A percentile compares a stretch with the other conserved stretches of the same genome.
phyloP scores from a whole-genome alignment of 2,888 invertebrate genomes.

The Parascotia fuliginaria region DNA sequence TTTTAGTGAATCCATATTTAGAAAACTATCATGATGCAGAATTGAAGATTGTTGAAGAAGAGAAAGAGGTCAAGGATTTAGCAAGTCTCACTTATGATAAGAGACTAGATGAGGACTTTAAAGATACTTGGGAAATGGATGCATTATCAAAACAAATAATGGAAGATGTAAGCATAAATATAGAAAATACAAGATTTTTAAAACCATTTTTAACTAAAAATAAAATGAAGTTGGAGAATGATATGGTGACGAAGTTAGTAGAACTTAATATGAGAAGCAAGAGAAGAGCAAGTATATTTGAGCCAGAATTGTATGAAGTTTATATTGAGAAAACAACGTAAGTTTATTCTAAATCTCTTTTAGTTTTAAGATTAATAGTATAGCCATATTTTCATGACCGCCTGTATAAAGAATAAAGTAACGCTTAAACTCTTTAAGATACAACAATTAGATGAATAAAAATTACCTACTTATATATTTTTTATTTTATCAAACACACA shows the following conservation, averaged over 20 bases:
- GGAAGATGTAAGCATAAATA: constrained; percentile 68
- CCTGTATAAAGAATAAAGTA: too few species aligned
- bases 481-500: too few species aligned
- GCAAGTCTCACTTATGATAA: neutral
- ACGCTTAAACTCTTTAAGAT: too few species aligned
- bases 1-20: constrained; percentile 44
- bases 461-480: too few species aligned
- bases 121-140: constrained; percentile 66
- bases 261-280: constrained; percentile 52
- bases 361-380: neutral
- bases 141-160: constrained; percentile 58
- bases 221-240: constrained; percentile 67
- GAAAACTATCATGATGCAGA: constrained; percentile 31
- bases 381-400: too few species aligned
- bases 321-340: constrained; percentile 68
- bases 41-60: constrained; percentile 7
- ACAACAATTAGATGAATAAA: too few species aligned
- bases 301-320: constrained; percentile 51
- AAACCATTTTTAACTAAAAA: constrained; percentile 62
- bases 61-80: constrained; percentile 18
- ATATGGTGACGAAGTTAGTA: constrained; percentile 64
- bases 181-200: constrained; percentile 54
- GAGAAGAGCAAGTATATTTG: constrained; percentile 30
- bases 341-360: constrained; percentile 45
- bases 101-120: constrained; percentile 13